Conservation (phyloP, 2,888 invertebrate species). For the Ceriagrion tenellum region DNA sequence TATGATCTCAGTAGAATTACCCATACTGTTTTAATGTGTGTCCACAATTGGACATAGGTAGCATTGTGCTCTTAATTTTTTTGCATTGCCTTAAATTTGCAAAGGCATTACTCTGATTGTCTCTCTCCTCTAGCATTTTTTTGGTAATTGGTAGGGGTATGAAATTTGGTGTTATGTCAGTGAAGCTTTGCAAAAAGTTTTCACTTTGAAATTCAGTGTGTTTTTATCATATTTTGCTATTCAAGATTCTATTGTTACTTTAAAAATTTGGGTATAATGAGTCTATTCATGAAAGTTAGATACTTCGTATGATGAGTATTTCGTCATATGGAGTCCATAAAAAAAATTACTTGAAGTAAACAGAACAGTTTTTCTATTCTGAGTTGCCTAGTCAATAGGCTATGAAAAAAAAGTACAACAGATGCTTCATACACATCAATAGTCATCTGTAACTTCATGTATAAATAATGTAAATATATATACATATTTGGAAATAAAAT, state of each 20-base stretch:
- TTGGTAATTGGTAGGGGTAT: neutral
- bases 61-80: neutral
- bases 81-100: neutral
- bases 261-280: neutral
- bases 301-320: neutral
- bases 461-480: conserved; percentile 56
- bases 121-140: neutral
- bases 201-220: neutral
- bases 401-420: neutral
- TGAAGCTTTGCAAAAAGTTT: neutral
- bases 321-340: neutral
- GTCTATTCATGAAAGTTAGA: too few species aligned
- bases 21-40: neutral
- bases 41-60: neutral
- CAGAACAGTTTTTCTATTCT: neutral
- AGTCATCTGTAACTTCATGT: conserved; percentile 29
- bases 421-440: conserved; percentile 10
- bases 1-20: neutral
- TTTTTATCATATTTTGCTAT: conserved; percentile 13
- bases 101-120: neutral
- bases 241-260: neutral
- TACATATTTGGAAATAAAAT: conserved; percentile 37
- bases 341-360: neutral
- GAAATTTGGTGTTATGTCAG: neutral
- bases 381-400: neutral